phyloP scores from a whole-genome alignment of 2,888 invertebrate genomes.

The Thera obeliscata region DNA sequence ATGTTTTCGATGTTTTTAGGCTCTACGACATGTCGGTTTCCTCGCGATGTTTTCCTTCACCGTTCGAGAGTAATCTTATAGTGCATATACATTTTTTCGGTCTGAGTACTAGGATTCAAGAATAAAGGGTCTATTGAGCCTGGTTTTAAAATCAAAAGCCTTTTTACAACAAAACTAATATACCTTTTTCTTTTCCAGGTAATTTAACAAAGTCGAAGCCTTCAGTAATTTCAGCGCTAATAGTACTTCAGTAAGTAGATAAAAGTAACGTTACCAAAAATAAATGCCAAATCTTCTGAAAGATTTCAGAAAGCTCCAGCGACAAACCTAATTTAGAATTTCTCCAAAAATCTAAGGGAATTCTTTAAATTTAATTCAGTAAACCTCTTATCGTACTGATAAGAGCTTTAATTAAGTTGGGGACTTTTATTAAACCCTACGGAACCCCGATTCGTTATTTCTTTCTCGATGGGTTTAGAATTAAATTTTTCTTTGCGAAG shows the following conservation, averaged over 20 bases:
- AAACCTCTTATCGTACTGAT: constrained; percentile 42
- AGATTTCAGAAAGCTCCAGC: neutral
- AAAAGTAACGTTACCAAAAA: neutral
- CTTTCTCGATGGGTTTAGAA: constrained; percentile 16
- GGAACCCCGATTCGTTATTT: constrained; percentile 29
- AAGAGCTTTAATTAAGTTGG: constrained; percentile 43
- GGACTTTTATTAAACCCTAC: constrained; percentile 33
- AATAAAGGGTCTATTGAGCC: too few relatives aligned
- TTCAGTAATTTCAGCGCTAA: neutral
- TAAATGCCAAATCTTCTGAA: neutral
- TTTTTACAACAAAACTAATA: neutral
- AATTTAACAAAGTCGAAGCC: constrained; percentile 2
- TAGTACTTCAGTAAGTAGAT: neutral
- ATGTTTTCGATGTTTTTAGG: too few relatives aligned
- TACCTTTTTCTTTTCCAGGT: constrained; percentile 16
- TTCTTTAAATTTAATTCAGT: constrained; percentile 30
- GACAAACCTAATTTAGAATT: constrained; percentile 20
- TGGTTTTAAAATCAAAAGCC: too few relatives aligned
- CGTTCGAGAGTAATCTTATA: too few relatives aligned
- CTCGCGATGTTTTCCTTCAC: too few relatives aligned
- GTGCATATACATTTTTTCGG: too few relatives aligned
- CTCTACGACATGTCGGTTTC: too few relatives aligned
- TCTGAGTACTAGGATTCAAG: too few relatives aligned
- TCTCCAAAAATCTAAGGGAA: constrained; percentile 20
- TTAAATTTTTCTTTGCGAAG: constrained; percentile 1